These are phyloP conservation scores for Acrocephalus kingi DNA, from an alignment of 2,113 vertebrate genomes.

Conservation along the genomic window DNA sequence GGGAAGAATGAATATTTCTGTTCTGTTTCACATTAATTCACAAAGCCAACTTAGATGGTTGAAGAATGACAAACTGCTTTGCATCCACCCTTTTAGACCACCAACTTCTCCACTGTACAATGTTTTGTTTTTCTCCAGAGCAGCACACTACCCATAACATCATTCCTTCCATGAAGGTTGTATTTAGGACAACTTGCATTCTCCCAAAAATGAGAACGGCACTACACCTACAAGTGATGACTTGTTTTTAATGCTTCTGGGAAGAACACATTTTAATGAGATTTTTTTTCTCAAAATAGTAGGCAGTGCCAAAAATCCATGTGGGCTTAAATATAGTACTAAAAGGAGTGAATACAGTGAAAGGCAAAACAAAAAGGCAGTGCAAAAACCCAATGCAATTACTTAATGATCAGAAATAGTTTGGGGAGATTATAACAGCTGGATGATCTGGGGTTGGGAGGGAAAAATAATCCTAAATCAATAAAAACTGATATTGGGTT, in stretches of 20 bases:
- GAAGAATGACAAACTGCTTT: not conserved
- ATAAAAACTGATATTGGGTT: accelerated
- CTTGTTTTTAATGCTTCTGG: not conserved
- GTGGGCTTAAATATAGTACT: not conserved
- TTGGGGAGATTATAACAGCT: not conserved
- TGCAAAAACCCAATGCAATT: not conserved
- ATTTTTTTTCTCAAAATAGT: not conserved
- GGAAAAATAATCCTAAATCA: not conserved
- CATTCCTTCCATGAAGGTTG: not conserved
- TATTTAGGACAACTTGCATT: not conserved
- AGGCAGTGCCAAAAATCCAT: not conserved
- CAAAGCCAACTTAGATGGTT: not conserved
- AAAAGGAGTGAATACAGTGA: not conserved
- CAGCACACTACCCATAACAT: not conserved
- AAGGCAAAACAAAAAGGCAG: not conserved
- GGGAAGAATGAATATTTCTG: not conserved
- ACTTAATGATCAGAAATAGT: not conserved
- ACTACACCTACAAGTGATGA: not conserved
- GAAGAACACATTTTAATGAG: not conserved
- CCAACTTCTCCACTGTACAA: not conserved
- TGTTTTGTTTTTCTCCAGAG: not conserved
- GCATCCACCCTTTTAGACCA: not conserved
- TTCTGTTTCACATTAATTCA: not conserved
- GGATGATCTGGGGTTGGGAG: not conserved
- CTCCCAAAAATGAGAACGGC: not conserved